These are phyloP conservation scores for Coleophora deauratella DNA, from an alignment of 2,888 invertebrate genomes.

Conservation along the genomic window DNA sequence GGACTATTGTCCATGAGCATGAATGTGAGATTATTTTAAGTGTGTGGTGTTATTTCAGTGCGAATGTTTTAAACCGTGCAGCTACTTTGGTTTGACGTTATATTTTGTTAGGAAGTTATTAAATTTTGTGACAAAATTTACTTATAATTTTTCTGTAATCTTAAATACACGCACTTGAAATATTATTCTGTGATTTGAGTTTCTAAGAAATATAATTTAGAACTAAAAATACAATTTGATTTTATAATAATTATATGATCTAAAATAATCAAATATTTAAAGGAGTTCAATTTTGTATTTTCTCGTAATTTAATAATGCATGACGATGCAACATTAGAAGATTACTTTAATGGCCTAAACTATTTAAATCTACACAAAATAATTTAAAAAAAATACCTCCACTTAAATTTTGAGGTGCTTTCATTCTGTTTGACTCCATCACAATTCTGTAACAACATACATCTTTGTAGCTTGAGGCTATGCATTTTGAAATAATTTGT, in stretches of 20 bases:
- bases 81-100: background rate
- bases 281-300: slow-evolving; percentile 1
- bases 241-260: background rate
- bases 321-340: background rate
- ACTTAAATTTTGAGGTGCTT: no score
- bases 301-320: slow-evolving; percentile 3
- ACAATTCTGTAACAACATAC: background rate
- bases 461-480: background rate
- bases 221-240: background rate
- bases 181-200: slow-evolving; percentile 10
- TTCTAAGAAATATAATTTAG: background rate
- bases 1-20: slow-evolving; percentile 62
- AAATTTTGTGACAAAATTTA: background rate
- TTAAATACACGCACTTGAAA: slow-evolving; percentile 7
- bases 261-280: background rate
- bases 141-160: background rate
- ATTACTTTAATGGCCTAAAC: background rate
- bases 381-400: no score
- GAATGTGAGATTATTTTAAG: slow-evolving; percentile 65
- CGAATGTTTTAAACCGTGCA: slow-evolving; percentile 25
- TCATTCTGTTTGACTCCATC: no score
- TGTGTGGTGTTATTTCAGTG: slow-evolving; percentile 42
- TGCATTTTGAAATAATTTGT: slow-evolving; percentile 37
- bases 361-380: no score
- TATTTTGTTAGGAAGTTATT: background rate